Conservation (phyloP, 2,113 vertebrate genomes). For the Syngnathus floridae region DNA sequence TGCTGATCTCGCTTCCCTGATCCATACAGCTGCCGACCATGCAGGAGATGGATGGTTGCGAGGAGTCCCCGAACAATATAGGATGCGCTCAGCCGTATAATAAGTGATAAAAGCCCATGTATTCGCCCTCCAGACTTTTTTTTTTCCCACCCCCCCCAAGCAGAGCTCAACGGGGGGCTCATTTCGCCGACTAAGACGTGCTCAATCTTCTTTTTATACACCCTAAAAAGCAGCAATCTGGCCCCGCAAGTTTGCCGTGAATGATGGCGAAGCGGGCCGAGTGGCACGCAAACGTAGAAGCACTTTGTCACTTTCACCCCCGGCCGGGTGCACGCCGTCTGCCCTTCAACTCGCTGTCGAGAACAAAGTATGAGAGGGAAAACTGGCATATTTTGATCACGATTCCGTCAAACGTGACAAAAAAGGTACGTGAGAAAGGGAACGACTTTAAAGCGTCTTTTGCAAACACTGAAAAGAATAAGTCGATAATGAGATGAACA, state of each 20-base stretch:
- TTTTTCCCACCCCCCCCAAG: conserved; percentile 24
- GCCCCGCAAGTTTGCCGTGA: conserved; percentile 3
- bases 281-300: conserved; percentile 10
- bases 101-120: conserved; percentile 64
- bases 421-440: too few species aligned
- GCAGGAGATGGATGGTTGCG: conserved; percentile 60
- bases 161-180: conserved; percentile 22
- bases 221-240: conserved; percentile 4
- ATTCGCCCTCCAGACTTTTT: conserved; percentile 50
- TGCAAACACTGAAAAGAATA: too few species aligned
- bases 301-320: conserved; percentile 19
- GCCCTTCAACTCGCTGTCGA: neutral
- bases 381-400: neutral
- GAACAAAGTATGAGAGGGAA: neutral
- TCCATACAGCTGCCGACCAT: conserved; percentile 40
- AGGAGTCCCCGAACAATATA: conserved; percentile 55
- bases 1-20: conserved; percentile 33
- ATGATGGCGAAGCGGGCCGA: conserved; percentile 13
- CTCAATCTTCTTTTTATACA: conserved; percentile 20
- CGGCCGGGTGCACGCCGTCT: neutral
- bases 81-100: conserved; percentile 60
- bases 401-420: too few species aligned
- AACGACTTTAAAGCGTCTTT: too few species aligned
- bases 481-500: too few species aligned
- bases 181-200: conserved; percentile 16